These are phyloP conservation scores for Ips nitidus DNA, from an alignment of 1,140 invertebrate genomes.

Conservation along the genomic window DNA sequence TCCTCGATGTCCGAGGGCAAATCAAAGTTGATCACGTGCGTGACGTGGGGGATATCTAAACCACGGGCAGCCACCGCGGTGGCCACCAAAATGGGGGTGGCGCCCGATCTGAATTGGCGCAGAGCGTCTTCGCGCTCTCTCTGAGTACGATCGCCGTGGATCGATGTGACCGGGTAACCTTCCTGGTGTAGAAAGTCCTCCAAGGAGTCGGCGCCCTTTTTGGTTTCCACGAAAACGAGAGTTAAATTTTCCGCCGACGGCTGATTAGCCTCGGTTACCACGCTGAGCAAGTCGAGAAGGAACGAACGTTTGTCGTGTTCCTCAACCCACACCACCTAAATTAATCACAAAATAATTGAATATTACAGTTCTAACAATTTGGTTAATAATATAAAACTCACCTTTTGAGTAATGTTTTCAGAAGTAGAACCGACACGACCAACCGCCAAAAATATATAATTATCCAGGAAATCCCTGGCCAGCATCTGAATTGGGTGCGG, in stretches of 20 bases:
- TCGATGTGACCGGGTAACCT: constrained; percentile 95
- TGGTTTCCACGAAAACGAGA: constrained; percentile 98
- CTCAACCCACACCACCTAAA: constrained; percentile 91
- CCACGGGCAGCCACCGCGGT: constrained; percentile 97
- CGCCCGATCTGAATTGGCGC: constrained; percentile 85
- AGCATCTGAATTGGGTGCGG: constrained; percentile 98
- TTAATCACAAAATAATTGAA: constrained; percentile 26
- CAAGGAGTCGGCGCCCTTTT: constrained; percentile 94
- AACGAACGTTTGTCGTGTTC: constrained; percentile 96
- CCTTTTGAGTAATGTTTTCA: constrained; percentile 98
- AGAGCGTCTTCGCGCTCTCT: constrained; percentile 95
- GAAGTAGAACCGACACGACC: constrained; percentile 98
- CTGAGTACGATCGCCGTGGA: constrained; percentile 97
- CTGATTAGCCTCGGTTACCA: constrained; percentile 61
- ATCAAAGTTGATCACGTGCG: constrained; percentile 97
- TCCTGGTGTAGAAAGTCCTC: constrained; percentile 87
- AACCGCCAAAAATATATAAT: constrained; percentile 99
- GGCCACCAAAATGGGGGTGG: constrained; percentile 94
- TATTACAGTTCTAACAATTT: neutral
- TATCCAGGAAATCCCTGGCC: constrained; percentile 94
- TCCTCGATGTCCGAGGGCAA: constrained; percentile 95
- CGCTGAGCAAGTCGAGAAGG: constrained; percentile 89
- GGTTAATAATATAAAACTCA: constrained; percentile 30
- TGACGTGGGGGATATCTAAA: constrained; percentile 97
- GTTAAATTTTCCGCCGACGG: constrained; percentile 77